Evolutionary conservation across 2,888 invertebrate genomes (phyloP).

Genomic region (Harpalus rubripes): DNA sequence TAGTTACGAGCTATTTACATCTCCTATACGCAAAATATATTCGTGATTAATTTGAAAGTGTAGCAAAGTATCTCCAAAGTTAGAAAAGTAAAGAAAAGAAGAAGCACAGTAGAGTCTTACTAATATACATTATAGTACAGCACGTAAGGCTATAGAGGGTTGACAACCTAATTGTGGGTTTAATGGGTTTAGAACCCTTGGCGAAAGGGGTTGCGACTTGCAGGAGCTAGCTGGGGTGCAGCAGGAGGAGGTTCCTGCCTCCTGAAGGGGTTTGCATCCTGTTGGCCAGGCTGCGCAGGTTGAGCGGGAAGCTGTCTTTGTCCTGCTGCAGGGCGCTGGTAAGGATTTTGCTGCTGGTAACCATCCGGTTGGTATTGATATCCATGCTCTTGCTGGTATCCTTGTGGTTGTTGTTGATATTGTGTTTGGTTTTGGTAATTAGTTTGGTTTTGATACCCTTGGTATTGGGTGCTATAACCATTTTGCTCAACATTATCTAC

Average conservation of each 20-base stretch:
- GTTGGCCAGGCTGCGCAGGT: slow-evolving; percentile 67
- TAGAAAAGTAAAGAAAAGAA: slow-evolving; percentile 4
- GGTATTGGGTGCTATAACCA: slow-evolving; percentile 76
- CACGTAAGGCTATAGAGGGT: slow-evolving; percentile 38
- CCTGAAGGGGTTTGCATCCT: slow-evolving; percentile 77
- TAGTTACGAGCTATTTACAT: slow-evolving; percentile 63
- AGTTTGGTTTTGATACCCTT: slow-evolving; percentile 75
- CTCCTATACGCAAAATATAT: slow-evolving; percentile 49
- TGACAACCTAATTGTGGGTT: neutral
- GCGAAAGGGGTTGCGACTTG: slow-evolving; percentile 88
- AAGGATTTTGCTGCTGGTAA: slow-evolving; percentile 75
- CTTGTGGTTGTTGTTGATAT: slow-evolving; percentile 71
- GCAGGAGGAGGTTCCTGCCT: slow-evolving; percentile 75
- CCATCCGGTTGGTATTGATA: slow-evolving; percentile 73
- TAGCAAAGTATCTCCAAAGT: slow-evolving; percentile 30
- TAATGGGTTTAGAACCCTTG: slow-evolving; percentile 83
- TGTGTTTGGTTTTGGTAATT: slow-evolving; percentile 75
- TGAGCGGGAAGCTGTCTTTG: slow-evolving; percentile 58
- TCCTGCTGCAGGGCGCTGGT: slow-evolving; percentile 71
- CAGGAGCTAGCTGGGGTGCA: slow-evolving; percentile 75
- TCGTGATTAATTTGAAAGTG: slow-evolving; percentile 22
- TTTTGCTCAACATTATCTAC: slow-evolving; percentile 79
- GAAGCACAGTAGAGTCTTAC: slow-evolving; percentile 32
- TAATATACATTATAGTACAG: slow-evolving; percentile 67
- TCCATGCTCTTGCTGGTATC: slow-evolving; percentile 71